Evolutionary conservation across 1,140 invertebrate species (phyloP), one percentile per base, ranked within the genome.

Genomic region (Hypothenemus hampei): DNA sequence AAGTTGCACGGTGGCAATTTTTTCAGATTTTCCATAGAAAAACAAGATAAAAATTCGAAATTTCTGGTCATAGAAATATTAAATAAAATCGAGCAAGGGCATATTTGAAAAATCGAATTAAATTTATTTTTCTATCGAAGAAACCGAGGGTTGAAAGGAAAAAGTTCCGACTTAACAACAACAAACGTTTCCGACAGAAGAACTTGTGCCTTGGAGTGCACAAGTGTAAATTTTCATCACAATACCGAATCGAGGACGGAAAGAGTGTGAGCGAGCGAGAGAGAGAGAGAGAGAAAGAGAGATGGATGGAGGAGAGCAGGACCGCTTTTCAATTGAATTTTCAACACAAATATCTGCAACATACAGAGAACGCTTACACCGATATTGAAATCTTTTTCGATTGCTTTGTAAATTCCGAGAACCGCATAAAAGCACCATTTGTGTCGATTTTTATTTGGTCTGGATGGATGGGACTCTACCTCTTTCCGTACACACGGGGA

Each of bases 181-280:
- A n/a, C n/a, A n/a, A 61, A 63, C 61, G 54, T 58, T 62, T 60
- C 24, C 24, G 35, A 46, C 41, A 46, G 44, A 45, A 55, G 65
- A n/a, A n/a, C 67, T 63, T 63, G 61, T 66, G 67, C 65, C 65
- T 68, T 70, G 65, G 67, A 70, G 68, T 70, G 68, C 68, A 70
- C 67, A 68, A 70, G 68, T 70, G 68, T 70, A 69, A 70, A 70
- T 70, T 70, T 70, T 70, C 68, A 70, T 69, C 67, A 70, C 66
- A 70, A 70, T 68, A 55, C 59, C 57, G 58, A 68, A 68, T 65
- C 60, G 63, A n/a, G n/a, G n/a, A n/a, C n/a, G n/a, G n/a, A n/a
- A n/a, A n/a, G n/a, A n/a, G n/a, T n/a, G n/a, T n/a, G n/a, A n/a
- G n/a, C n/a, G n/a, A n/a, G n/a, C n/a, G n/a, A n/a, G n/a, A n/a